phyloP scores from a whole-genome alignment of 1,140 invertebrate genomes.

The Tenebrio molitor region DNA sequence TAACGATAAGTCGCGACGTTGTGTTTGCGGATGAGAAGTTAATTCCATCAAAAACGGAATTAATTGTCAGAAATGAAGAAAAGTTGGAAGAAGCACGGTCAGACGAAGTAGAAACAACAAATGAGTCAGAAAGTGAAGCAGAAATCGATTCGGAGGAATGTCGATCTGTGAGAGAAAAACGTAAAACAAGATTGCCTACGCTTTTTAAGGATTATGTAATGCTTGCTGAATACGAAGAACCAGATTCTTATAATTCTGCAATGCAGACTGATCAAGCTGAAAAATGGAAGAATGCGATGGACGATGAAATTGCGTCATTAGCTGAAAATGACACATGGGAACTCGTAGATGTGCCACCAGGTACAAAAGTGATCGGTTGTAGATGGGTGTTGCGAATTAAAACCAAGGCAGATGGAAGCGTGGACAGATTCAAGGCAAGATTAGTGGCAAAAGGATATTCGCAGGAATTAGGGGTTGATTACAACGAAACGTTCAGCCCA shows the following conservation, averaged over 20 bases:
- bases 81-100: background rate
- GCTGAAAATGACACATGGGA: constrained; percentile 64
- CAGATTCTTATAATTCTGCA: constrained; percentile 40
- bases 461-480: constrained; percentile 57
- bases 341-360: too few relatives aligned
- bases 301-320: constrained; percentile 63
- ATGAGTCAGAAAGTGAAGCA: too few relatives aligned
- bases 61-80: background rate
- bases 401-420: constrained; percentile 41
- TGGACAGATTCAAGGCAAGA: constrained; percentile 59
- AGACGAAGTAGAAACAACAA: too few relatives aligned
- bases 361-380: too few relatives aligned
- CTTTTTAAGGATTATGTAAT: constrained; percentile 33
- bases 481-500: constrained; percentile 60
- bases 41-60: background rate
- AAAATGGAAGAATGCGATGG: constrained; percentile 64
- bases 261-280: constrained; percentile 52
- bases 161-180: too few relatives aligned
- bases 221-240: constrained; percentile 21
- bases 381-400: constrained; percentile 62
- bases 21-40: constrained; percentile 45
- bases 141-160: too few relatives aligned
- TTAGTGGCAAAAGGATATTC: constrained; percentile 58
- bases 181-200: too few relatives aligned
- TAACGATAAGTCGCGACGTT: constrained; percentile 57